Evolutionary conservation across 2,797 vertebrate genomes (phyloP), one percentile per base, ranked within the genome.

Genomic region (Xyrichtys novacula): DNA sequence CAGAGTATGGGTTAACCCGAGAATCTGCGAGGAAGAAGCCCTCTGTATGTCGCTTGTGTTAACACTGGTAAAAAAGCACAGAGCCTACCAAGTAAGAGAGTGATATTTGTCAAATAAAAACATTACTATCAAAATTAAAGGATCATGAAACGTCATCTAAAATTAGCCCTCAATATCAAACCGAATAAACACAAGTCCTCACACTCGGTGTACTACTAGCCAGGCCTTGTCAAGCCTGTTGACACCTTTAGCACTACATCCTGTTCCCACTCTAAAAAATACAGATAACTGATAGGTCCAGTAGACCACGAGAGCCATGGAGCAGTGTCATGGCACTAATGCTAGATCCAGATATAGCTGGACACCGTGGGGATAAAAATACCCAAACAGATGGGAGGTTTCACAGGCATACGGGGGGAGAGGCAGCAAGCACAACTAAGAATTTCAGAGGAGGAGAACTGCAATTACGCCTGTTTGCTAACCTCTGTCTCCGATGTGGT

Each of bases 291-390:
- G 40, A 39, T 65, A 52, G 52, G 69, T 80, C 78, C 81, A 79
- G 56, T 23, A 15, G 53, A 71, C 74, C 65, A 83, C 42, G 2
- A 66, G 75, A 78, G 74, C 73, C 71, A 68, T 34, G 55, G 46
- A 64, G 75, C 55, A 66, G 72, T 66, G 73, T 72, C 80, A 79
- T 53, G 77, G 81, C 70, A 59, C 79, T 83, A 81, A 87, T 84
- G 86, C 81, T 84, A 86, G 78, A 80, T 86, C 89, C 89, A 84
- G 87, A 92, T 91, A 91, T 89, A 92, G 86, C 86, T 73, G 85
- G 87, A 91, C 88, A 89, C 74, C 80, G 85, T 77, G 68, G 67
- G 73, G 91, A 84, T 89, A 92, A 88, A 93, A 93, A 92, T 92
- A 93, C 71, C 84, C 82, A 80, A 84, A 85, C 86, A 90, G 88